Percentiles rank a stretch among this genome's conserved stretches.
Evolutionary conservation across 2,113 vertebrate species (phyloP).

Genomic region (Apodemus speciosus): DNA sequence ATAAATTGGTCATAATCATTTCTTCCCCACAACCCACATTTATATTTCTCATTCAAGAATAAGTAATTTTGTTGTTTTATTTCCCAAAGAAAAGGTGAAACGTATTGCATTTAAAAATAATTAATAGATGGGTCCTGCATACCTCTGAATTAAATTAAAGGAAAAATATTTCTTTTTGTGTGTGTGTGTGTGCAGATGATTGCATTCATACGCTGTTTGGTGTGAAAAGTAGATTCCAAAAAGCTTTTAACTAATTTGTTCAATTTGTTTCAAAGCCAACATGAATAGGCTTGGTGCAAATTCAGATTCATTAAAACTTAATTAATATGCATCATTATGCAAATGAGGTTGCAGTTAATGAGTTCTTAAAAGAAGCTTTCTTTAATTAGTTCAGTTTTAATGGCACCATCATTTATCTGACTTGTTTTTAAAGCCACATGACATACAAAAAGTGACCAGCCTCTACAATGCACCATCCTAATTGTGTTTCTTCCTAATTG

Average conservation of each 20-base stretch:
- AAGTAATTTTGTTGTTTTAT: slow-evolving; percentile 89
- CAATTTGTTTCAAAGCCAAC: slow-evolving; percentile 99
- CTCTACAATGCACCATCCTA: slow-evolving; percentile 86
- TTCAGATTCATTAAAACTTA: slow-evolving; percentile 99
- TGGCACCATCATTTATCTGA: slow-evolving; percentile 99
- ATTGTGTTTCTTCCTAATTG: slow-evolving; percentile 88
- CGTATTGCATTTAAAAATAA: slow-evolving; percentile 97
- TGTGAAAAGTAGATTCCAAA: slow-evolving; percentile 99
- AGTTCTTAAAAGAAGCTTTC: slow-evolving; percentile 99
- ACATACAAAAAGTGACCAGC: slow-evolving; percentile 92
- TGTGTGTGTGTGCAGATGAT: slow-evolving; percentile 89
- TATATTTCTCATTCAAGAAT: slow-evolving; percentile 81
- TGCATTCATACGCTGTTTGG: slow-evolving; percentile 98
- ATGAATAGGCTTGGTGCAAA: slow-evolving; percentile 99
- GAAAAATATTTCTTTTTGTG: slow-evolving; percentile 91
- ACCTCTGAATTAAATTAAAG: slow-evolving; percentile 92
- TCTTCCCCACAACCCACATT: slow-evolving; percentile 82
- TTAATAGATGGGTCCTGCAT: slow-evolving; percentile 97
- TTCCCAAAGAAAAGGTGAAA: slow-evolving; percentile 92
- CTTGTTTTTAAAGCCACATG: slow-evolving; percentile 99
- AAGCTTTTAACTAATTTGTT: slow-evolving; percentile 99
- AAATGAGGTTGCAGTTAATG: slow-evolving; percentile 99
- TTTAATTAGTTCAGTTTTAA: slow-evolving; percentile 99
- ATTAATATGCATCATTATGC: slow-evolving; percentile 99
- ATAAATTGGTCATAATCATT: slow-evolving; percentile 85